Base-by-base conservation (phyloP, 2,888 invertebrate species). In the Latrodectus hesperus region DNA sequence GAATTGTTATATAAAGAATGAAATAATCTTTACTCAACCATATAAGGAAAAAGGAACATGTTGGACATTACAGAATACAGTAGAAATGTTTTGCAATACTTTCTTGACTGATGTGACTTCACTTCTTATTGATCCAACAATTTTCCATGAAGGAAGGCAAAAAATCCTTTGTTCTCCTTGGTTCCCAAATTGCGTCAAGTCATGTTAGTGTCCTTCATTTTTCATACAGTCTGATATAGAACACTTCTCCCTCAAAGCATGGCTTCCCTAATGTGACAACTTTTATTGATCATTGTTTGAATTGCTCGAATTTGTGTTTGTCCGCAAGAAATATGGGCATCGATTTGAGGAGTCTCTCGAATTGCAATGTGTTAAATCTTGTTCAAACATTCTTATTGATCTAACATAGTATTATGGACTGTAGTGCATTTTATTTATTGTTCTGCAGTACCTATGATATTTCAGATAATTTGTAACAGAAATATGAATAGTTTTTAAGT, bases 251-350 rank as follows among this genome's bases (percentile, higher is more conserved):
- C 72, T 8, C 17, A 72, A n/a, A 14, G 49, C 72, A n/a, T 72
- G 71, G 70, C 51, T 71, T 49, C 74, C 26, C 76, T 64, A 83
- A 71, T 83, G 76, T 83, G 83, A 83, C 83, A 83, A 71, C 60
- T 83, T 83, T 83, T 83, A 83, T 83, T 83, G 83, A 83, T 83
- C 83, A 83, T 71, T 53, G 52, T 77, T 71, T 76, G 83, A 83
- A 83, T 83, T 81, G 53, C 81, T 74, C 81, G 81, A 81, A 81
- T 81, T 81, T 81, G 73, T 38, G 38, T 38, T 38, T 81, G 81
- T 81, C 81, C 53, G n/a, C 9, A 64, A 67, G 81, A 81, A 74
- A 81, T 72, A 81, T 81, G 81, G 60, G 67, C 65, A 72, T 38
- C 38, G 38, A 38, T 38, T 38, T 38, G 38, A 38, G 4, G 38